phyloP scores from a whole-genome alignment of 2,113 vertebrate genomes.

The Dascyllus trimaculatus region DNA sequence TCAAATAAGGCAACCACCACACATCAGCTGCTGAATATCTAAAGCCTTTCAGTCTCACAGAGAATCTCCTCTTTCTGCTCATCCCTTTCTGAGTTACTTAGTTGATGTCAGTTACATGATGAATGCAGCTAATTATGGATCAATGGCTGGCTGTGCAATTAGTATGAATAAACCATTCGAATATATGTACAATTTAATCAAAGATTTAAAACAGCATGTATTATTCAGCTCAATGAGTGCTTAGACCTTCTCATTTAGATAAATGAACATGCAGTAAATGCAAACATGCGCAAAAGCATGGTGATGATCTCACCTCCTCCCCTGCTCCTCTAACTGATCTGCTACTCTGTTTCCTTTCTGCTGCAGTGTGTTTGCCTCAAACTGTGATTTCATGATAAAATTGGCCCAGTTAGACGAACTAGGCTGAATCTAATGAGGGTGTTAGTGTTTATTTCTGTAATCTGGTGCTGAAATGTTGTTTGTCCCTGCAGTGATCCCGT shows the following conservation, averaged over 20 bases:
- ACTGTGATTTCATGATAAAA: neutral
- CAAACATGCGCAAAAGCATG: neutral
- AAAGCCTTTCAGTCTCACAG: neutral
- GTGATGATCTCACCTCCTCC: too few relatives aligned
- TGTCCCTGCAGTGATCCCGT: constrained; percentile 90
- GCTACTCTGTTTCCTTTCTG: neutral
- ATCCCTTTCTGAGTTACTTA: neutral
- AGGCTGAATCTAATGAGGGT: neutral
- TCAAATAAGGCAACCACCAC: too few relatives aligned
- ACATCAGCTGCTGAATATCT: neutral
- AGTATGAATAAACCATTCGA: constrained; percentile 24
- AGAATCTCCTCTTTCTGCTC: neutral
- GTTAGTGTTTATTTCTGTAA: neutral
- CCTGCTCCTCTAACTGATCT: neutral
- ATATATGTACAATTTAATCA: constrained; percentile 24
- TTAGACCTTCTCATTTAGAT: neutral
- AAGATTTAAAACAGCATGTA: constrained; percentile 7
- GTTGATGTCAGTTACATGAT: neutral
- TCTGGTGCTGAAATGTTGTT: neutral
- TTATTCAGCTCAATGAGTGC: constrained; percentile 18
- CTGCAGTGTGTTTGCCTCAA: neutral
- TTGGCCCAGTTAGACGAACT: too few relatives aligned
- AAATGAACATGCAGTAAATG: neutral
- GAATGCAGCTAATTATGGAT: constrained; percentile 2
- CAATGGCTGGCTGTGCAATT: neutral